Conservation (phyloP, 37 sponge, comb jelly and placozoan genomes). For the Chondrilla cf. caribensis region DNA sequence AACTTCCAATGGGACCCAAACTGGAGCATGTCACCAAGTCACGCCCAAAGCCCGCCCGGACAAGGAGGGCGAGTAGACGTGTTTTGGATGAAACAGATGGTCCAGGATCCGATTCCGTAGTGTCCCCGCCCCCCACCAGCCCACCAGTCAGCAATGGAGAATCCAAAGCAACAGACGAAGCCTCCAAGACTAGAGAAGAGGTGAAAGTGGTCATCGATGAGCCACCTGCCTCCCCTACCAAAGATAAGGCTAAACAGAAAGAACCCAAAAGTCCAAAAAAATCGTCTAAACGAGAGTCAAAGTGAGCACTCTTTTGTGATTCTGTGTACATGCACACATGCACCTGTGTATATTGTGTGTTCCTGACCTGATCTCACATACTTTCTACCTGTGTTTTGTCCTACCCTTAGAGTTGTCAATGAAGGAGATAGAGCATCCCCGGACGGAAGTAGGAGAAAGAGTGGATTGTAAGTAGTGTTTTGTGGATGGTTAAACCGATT, state of each 20-base stretch:
- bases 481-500: not conserved
- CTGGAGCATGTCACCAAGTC: conserved; percentile 64
- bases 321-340: too few species aligned
- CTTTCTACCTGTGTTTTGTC: too few species aligned
- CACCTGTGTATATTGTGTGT: too few species aligned
- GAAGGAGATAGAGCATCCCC: not conserved
- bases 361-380: too few species aligned
- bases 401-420: not conserved
- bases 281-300: too few species aligned
- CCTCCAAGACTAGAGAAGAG: too few species aligned
- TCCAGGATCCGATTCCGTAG: not conserved
- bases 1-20: conserved; percentile 31
- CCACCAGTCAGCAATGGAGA: conserved; percentile 7
- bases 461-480: not conserved
- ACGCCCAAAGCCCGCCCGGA: conserved; percentile 55
- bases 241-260: too few species aligned
- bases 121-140: not conserved
- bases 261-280: too few species aligned
- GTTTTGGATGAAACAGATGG: not conserved
- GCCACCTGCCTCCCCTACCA: too few species aligned
- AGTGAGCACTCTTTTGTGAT: too few species aligned
- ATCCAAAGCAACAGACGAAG: not conserved
- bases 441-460: not conserved
- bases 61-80: not conserved
- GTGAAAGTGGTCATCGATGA: too few species aligned